These are phyloP conservation scores for Abscondita cerata DNA, from an alignment of 2,888 invertebrate genomes.

Conservation along the genomic window DNA sequence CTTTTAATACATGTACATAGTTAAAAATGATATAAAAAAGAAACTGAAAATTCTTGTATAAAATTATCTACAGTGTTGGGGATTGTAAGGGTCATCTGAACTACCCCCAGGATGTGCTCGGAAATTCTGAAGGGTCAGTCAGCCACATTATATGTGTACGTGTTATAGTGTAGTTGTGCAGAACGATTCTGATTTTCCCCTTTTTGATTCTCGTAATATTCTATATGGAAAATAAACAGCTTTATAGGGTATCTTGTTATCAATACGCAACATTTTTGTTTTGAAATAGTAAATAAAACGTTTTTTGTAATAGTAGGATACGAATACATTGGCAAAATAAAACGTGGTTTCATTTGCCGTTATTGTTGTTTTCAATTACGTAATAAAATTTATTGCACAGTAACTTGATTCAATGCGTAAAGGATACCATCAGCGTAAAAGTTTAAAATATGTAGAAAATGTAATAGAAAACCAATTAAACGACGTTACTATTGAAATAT, in stretches of 20 bases:
- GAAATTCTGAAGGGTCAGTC: constrained; percentile 33
- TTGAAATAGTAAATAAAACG: not conserved
- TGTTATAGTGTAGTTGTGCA: constrained; percentile 16
- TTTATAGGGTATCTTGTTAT: not conserved
- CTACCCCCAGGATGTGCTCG: constrained; percentile 35
- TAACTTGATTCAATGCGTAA: too few species aligned
- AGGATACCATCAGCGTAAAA: not conserved
- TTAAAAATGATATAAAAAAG: constrained; percentile 1
- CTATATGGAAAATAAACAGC: not conserved
- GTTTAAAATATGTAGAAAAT: not conserved
- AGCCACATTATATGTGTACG: constrained; percentile 28
- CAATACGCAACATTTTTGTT: not conserved
- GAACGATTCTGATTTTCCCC: constrained; percentile 11
- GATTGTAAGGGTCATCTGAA: constrained; percentile 30
- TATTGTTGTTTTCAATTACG: not conserved
- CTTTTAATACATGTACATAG: not conserved
- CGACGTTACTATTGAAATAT: constrained; percentile 2
- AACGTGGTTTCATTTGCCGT: not conserved
- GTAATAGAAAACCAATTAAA: not conserved
- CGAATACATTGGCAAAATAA: too few species aligned
- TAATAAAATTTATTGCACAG: not conserved
- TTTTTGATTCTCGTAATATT: constrained; percentile 6
- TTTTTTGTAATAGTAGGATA: too few species aligned
- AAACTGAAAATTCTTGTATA: constrained; percentile 6
- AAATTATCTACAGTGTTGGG: constrained; percentile 21